phyloP scores from a whole-genome alignment of 2,113 vertebrate species.

The Aldabrachelys gigantea region DNA sequence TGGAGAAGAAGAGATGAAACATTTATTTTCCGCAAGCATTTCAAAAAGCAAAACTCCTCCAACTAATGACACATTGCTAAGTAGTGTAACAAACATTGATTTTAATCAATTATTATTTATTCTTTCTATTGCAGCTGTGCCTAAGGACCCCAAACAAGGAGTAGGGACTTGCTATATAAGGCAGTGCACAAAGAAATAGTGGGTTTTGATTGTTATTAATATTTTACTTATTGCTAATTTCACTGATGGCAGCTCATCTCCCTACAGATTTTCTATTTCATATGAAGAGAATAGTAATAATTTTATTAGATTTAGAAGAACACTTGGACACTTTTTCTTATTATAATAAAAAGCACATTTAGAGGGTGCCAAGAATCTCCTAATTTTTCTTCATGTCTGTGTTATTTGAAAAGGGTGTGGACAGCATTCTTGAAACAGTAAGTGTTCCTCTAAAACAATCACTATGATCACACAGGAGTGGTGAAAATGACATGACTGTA shows the following conservation, averaged over 20 bases:
- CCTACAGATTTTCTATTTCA: not conserved
- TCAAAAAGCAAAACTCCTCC: not conserved
- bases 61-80: not conserved
- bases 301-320: not conserved
- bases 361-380: not conserved
- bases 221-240: not conserved
- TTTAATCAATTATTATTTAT: not conserved
- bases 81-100: rapidly evolving
- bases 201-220: not conserved
- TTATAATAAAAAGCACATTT: not conserved
- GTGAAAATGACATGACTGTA: not conserved
- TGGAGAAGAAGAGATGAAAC: slow-evolving; percentile 38
- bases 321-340: not conserved
- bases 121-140: not conserved
- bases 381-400: not conserved
- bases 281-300: not conserved
- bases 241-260: not conserved
- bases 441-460: not conserved
- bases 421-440: not conserved
- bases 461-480: not conserved
- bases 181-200: not conserved
- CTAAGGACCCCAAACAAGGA: not conserved
- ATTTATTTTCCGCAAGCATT: not conserved
- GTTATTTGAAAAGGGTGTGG: not conserved
- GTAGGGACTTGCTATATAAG: not conserved